Evolutionary conservation across 2,888 invertebrate genomes (phyloP).

Genomic region (Caenorhabditis auriculariae): DNA sequence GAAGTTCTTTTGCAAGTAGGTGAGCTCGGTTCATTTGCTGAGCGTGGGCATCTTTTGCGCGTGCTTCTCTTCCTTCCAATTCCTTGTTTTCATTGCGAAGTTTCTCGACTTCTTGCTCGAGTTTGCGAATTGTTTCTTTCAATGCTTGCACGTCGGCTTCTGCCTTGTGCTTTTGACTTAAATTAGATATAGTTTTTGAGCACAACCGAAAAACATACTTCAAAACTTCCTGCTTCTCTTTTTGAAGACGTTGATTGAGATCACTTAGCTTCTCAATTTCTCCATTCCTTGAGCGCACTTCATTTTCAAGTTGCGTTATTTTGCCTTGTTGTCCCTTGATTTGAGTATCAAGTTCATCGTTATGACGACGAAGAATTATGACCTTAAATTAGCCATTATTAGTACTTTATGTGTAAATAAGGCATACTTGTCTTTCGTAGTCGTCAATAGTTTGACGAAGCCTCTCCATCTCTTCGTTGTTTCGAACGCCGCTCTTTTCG

Average conservation of each 20-base stretch:
- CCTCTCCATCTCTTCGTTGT: slow-evolving; percentile 57
- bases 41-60: slow-evolving; percentile 44
- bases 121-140: slow-evolving; percentile 58
- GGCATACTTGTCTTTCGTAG: slow-evolving; percentile 47
- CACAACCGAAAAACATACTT: slow-evolving; percentile 28
- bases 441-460: slow-evolving; percentile 50
- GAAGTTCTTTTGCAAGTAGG: slow-evolving; percentile 46
- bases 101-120: slow-evolving; percentile 57
- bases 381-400: slow-evolving; percentile 19
- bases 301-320: slow-evolving; percentile 56
- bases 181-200: slow-evolving; percentile 11
- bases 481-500: slow-evolving; percentile 36
- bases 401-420: neutral
- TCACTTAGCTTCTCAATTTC: slow-evolving; percentile 59
- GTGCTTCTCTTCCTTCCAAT: slow-evolving; percentile 44
- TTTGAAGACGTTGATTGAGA: slow-evolving; percentile 57
- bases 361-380: slow-evolving; percentile 57
- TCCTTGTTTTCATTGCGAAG: slow-evolving; percentile 48
- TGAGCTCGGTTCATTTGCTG: slow-evolving; percentile 51
- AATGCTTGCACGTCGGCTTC: slow-evolving; percentile 51
- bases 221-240: slow-evolving; percentile 58
- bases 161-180: slow-evolving; percentile 55
- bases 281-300: slow-evolving; percentile 47
- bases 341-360: slow-evolving; percentile 61
- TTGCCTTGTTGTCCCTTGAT: slow-evolving; percentile 61